phyloP scores from a whole-genome alignment of 1,140 invertebrate genomes.

The Heterodera schachtii region DNA sequence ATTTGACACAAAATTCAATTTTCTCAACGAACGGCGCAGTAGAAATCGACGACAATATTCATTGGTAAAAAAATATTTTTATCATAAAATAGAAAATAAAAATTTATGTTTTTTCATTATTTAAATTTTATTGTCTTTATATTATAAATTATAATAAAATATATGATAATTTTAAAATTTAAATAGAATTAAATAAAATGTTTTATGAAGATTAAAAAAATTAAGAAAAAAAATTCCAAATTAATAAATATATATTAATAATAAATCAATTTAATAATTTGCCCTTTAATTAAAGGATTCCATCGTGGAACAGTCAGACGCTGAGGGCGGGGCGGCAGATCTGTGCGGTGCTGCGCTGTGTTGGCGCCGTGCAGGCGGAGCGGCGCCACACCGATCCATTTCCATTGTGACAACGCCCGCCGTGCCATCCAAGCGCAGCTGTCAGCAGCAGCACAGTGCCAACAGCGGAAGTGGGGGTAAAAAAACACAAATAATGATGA shows the following conservation, averaged over 20 bases:
- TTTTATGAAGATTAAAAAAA: no score
- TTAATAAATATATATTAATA: no score
- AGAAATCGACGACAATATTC: slow-evolving; percentile 15
- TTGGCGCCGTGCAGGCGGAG: slow-evolving; percentile 20
- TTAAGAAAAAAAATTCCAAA: no score
- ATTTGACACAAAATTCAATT: slow-evolving; percentile 57
- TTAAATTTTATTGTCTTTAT: no score
- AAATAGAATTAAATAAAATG: no score
- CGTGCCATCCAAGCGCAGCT: neutral
- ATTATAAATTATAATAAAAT: no score
- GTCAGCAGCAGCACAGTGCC: slow-evolving; percentile 12
- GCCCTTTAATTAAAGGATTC: neutral
- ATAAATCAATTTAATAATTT: no score
- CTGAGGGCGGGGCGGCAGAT: slow-evolving; percentile 17
- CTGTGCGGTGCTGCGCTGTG: slow-evolving; percentile 19
- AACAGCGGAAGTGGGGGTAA: slow-evolving; percentile 9
- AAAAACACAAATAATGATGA: neutral
- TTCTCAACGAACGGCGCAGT: slow-evolving; percentile 29
- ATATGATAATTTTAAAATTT: no score
- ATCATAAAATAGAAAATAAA: no score
- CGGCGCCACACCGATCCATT: slow-evolving; percentile 16
- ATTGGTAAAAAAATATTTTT: neutral
- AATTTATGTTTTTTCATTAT: no score
- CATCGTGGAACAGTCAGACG: slow-evolving; percentile 23
- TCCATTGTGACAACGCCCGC: slow-evolving; percentile 18